Conservation (phyloP, 2,113 vertebrate species). For the Platysteira castanea region DNA sequence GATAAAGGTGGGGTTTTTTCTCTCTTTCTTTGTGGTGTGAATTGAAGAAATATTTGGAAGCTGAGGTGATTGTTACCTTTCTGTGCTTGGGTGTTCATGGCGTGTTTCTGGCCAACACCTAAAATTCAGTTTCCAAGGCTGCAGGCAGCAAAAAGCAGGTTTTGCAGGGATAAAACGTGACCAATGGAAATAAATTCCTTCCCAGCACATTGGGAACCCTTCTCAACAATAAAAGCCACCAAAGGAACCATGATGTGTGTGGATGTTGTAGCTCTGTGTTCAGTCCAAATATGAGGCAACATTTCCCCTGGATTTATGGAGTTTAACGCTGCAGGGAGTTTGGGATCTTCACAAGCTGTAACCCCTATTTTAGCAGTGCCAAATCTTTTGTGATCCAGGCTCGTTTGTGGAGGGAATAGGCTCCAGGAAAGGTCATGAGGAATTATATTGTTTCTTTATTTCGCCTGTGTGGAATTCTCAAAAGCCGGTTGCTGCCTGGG, state of each 20-base stretch:
- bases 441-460: background rate
- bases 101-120: background rate
- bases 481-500: background rate
- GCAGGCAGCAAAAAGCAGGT: background rate
- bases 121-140: background rate
- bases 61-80: background rate
- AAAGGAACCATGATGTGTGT: background rate
- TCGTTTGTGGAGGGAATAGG: rapidly evolving
- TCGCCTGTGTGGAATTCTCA: background rate
- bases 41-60: background rate
- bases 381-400: background rate
- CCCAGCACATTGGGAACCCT: background rate
- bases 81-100: background rate
- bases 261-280: background rate
- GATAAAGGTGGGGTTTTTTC: background rate
- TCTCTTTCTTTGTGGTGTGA: background rate
- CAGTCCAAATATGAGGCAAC: background rate
- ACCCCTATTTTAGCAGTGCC: background rate
- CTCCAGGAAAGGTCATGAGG: background rate
- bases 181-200: background rate
- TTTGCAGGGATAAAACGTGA: background rate
- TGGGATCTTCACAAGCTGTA: background rate
- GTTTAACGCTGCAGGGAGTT: background rate
- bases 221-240: background rate
- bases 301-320: background rate